Conservation (phyloP, 2,797 vertebrate species). For the Lagorchestes hirsutus region DNA sequence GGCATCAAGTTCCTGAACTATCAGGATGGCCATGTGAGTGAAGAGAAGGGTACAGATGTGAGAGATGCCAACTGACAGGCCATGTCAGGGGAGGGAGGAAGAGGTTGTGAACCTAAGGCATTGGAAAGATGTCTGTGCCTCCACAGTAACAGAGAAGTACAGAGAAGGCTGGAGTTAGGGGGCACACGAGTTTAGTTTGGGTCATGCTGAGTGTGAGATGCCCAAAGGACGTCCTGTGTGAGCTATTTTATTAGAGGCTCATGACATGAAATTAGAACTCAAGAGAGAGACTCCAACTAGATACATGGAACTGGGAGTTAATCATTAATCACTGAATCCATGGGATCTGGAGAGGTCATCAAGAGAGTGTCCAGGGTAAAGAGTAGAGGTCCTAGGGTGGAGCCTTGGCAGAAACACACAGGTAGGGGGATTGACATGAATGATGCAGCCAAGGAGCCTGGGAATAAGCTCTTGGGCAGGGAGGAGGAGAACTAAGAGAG, state of each 20-base stretch:
- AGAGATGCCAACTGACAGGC: neutral
- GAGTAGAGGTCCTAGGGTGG: neutral
- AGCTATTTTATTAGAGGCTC: neutral
- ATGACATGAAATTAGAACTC: neutral
- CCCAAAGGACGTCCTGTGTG: neutral
- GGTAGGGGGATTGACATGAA: neutral
- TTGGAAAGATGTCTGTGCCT: neutral
- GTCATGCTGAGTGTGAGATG: neutral
- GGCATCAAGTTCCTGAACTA: neutral
- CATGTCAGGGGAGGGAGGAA: neutral
- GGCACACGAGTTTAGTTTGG: neutral
- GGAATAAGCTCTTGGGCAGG: neutral
- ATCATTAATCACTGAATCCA: neutral
- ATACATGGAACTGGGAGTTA: neutral
- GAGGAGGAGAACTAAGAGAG: neutral
- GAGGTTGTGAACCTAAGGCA: neutral
- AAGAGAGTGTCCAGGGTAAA: neutral
- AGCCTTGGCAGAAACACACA: neutral
- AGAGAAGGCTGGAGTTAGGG: neutral
- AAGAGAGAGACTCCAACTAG: neutral
- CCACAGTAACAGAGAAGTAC: neutral
- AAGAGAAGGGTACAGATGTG: neutral
- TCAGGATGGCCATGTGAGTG: neutral
- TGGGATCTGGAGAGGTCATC: neutral
- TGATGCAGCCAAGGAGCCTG: neutral